phyloP scores from a whole-genome alignment of 2,797 vertebrate genomes.

The Agapornis canus region DNA sequence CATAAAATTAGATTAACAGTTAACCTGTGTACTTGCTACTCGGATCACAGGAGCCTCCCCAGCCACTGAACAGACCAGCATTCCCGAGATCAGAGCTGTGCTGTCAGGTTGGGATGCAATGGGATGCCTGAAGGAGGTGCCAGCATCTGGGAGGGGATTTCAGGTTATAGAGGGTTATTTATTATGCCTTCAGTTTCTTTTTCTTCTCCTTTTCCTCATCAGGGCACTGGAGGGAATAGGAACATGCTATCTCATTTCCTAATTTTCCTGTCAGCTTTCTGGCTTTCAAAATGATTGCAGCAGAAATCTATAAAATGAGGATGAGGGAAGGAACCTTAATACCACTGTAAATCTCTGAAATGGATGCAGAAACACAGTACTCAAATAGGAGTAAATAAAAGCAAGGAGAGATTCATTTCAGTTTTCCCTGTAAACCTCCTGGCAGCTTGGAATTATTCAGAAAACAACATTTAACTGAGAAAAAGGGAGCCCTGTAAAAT shows the following conservation, averaged over 20 bases:
- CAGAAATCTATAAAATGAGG: conserved; percentile 59
- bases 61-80: accelerated
- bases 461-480: conserved; percentile 59
- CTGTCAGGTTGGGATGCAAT: background rate
- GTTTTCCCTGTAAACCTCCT: conserved; percentile 55
- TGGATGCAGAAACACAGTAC: conserved; percentile 58
- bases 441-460: conserved; percentile 55
- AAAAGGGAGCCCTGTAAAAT: conserved; percentile 52
- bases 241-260: conserved; percentile 52
- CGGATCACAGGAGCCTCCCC: background rate
- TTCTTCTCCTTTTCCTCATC: background rate
- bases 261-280: conserved; percentile 63
- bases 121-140: background rate
- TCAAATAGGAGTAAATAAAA: conserved; percentile 67
- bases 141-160: background rate
- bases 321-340: conserved; percentile 61
- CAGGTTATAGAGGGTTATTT: background rate
- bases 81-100: accelerated
- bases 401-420: conserved; percentile 38
- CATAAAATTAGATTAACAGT: background rate
- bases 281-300: conserved; percentile 63
- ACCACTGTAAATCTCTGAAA: conserved; percentile 67
- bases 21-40: background rate
- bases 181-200: conserved; percentile 6
- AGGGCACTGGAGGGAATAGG: background rate